Base-by-base conservation (phyloP, 2,888 invertebrate species). In the Frankliniella intonsa region DNA sequence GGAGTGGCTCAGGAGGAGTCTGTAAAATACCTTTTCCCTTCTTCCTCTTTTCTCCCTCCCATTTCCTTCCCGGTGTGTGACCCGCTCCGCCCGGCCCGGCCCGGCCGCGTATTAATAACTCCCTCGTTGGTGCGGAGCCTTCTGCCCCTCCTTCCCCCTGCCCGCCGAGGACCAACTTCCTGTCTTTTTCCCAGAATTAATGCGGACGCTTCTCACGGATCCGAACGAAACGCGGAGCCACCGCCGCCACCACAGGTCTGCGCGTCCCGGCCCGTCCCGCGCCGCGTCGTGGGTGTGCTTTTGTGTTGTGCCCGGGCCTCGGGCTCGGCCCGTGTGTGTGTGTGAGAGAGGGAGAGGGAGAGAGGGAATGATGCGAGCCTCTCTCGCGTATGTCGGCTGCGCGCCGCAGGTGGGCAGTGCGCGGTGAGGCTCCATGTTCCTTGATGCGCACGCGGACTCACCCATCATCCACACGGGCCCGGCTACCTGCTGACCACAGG, bases 141-240 rank as follows among this genome's bases (percentile, higher is more conserved):
- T 38, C 38, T 10, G 2, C 2, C 65, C 65, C 9, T 3, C 19
- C 65, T n/a, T 3, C 65, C n/a, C 9, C 65, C n/a, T 17, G 69
- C 69, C 22, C 22, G 69, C n/a, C 69, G 19, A 69, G 69, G 69
- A 69, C 69, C 69, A 9, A 69, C 69, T 69, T 22, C 69, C 69
- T 22, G 65, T n/a, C n/a, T 69, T 19, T 55, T 69, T 69, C 69
- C 69, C 69, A 22, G 69, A 69, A 55, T 14, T 55, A 55, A 14
- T 55, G 17, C 55, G 12, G 12, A 3, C 7, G 55, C 55, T 55
- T 17, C 55, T 17, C 55, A 14, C 55, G 55, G 55, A 55, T 38
- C 38, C 38, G 38, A 55, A 55, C 55, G 55, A 55, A 55, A 55
- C 17, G 14, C n/a, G n/a, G n/a, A n/a, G n/a, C 38, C 38, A 5